Base-by-base conservation (phyloP, 2,113 vertebrate species). In the Rostratula benghalensis region DNA sequence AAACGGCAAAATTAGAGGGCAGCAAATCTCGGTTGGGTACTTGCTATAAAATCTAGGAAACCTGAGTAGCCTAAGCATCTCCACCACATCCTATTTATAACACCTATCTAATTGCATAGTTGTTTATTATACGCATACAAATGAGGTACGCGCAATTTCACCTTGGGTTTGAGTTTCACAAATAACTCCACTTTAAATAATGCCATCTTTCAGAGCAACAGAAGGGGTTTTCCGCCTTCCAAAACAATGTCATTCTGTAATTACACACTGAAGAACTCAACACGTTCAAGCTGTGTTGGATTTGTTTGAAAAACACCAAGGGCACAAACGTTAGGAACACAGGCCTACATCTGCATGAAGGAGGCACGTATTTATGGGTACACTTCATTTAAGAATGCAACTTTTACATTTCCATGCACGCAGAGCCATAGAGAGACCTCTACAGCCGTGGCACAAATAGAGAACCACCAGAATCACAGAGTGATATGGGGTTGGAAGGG, bases 71-170 rank as follows among this genome's bases (percentile, higher is more conserved):
- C 97, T 64, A 94, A 97, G 96, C 97, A 96, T 97, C 95, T 97
- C 98, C 98, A 97, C 98, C 98, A 98, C 98, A 97, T 98, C 98
- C 99, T 99, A 99, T 99, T 99, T 99, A 98, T 98, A 99, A 99
- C 99, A 98, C 98, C 98, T 99, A 93, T 69, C 95, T 93, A 95
- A 97, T 90, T 98, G 97, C 96, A 97, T 11, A 94, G 96, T 94
- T 97, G 98, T 97, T 98, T 97, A 98, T 82, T 94, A 97, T 33
- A 74, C 68, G 87, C 86, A 60, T 60, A 90, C 50, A 93, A 85
- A 82, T 13, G 88, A 96, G 95, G 18, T 15, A 27, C 16, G 65
- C 77, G 16, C 33, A 16, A 89, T 59, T 71, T 60, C 78, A 79
- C 90, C 93, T 81, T 28, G 45, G 87, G 9, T 70, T 60, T 43